Percentiles rank a stretch among this genome's conserved stretches.
These are phyloP conservation scores for Chloebia gouldiae DNA, from an alignment of 2,113 vertebrate genomes.

Conservation along the genomic window DNA sequence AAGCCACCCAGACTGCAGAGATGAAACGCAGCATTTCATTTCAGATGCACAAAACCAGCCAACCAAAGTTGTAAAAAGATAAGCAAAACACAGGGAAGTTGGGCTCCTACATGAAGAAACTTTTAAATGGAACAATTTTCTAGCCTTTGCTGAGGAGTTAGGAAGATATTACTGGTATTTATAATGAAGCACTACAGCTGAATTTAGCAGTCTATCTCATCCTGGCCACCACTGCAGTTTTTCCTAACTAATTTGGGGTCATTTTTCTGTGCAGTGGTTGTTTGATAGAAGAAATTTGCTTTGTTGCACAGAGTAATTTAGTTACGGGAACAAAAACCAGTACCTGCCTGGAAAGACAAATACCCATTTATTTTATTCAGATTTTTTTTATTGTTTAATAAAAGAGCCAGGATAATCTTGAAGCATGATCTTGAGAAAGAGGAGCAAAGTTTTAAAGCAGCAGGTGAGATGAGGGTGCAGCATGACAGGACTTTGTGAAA, in stretches of 20 bases:
- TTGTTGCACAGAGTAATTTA: not conserved
- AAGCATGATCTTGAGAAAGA: not conserved
- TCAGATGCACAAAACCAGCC: fast-evolving
- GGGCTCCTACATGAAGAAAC: not conserved
- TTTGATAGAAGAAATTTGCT: not conserved
- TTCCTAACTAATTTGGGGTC: not conserved
- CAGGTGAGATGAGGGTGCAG: not conserved
- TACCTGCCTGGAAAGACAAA: not conserved
- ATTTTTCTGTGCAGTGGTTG: not conserved
- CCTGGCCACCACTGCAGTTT: not conserved
- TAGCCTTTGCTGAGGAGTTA: not conserved
- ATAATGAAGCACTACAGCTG: not conserved
- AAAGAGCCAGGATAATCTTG: not conserved
- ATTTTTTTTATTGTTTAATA: not conserved
- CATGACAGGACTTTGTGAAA: not conserved
- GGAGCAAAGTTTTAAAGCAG: not conserved
- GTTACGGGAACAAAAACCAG: not conserved
- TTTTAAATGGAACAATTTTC: not conserved
- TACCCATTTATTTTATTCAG: not conserved
- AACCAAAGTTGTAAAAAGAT: not conserved
- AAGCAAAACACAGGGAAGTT: not conserved
- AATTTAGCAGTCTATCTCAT: not conserved
- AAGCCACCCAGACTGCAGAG: not conserved
- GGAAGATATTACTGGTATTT: not conserved
- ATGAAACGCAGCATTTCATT: not conserved